Conservation (phyloP, 1,140 invertebrate genomes). For the Pseudomyrmex dendroicus region DNA sequence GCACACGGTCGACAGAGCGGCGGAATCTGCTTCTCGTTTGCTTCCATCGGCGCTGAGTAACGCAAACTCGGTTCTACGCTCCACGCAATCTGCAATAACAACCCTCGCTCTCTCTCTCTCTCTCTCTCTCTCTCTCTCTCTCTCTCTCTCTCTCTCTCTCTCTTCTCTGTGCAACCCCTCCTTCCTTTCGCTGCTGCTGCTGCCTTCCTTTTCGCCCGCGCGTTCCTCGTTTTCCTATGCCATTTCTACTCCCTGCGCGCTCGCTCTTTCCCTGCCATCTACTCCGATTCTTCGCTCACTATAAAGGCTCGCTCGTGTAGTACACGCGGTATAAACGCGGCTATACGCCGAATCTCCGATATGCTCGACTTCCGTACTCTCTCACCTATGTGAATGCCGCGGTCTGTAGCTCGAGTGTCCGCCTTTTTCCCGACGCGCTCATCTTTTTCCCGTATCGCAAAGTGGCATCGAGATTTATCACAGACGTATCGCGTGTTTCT, state of each 20-base stretch:
- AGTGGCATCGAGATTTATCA: constrained; percentile 68
- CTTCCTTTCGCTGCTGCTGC: constrained; percentile 17
- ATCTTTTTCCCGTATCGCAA: constrained; percentile 59
- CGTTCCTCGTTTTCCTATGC: constrained; percentile 44
- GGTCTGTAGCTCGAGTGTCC: constrained; percentile 52
- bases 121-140: constrained; percentile 72
- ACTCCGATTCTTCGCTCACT: constrained; percentile 65
- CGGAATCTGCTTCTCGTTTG: constrained; percentile 60
- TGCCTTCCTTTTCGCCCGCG: no score
- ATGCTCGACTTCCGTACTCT: constrained; percentile 63
- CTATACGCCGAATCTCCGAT: constrained; percentile 57
- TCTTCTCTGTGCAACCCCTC: constrained; percentile 42
- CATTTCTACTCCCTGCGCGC: constrained; percentile 15
- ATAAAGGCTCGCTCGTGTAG: constrained; percentile 63
- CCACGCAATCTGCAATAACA: constrained; percentile 81
- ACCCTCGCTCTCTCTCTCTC: constrained; percentile 76
- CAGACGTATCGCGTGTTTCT: background rate
- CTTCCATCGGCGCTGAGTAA: constrained; percentile 74
- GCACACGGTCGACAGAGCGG: constrained; percentile 51
- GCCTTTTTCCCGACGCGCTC: constrained; percentile 18
- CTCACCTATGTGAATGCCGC: constrained; percentile 64
- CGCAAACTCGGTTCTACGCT: constrained; percentile 75
- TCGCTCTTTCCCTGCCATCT: constrained; percentile 47
- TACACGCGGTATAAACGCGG: constrained; percentile 66
- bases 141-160: constrained; percentile 72